Evolutionary conservation across 2,797 vertebrate genomes (phyloP).

Genomic region (Simalia tracyae): DNA sequence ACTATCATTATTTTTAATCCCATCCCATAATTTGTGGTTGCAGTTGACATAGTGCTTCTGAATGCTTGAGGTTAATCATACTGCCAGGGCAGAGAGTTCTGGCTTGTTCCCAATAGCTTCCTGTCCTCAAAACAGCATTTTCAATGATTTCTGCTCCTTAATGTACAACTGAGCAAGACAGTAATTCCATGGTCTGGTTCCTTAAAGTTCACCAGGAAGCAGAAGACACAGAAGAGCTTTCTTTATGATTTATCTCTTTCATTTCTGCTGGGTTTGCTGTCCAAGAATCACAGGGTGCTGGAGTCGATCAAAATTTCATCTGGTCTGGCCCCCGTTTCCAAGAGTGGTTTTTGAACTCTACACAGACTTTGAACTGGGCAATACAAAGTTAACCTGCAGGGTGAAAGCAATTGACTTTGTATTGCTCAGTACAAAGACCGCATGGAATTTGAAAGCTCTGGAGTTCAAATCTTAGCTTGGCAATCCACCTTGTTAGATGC

Average conservation of each 20-base stretch:
- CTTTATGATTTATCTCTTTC: not conserved
- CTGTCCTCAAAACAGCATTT: slow-evolving; percentile 11
- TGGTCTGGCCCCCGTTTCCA: too few relatives aligned
- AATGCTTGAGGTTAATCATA: slow-evolving; percentile 30
- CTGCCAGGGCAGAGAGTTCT: not conserved
- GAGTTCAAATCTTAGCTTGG: not conserved
- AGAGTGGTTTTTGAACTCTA: not conserved
- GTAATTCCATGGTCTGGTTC: not conserved
- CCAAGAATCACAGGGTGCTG: not conserved
- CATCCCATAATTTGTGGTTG: slow-evolving; percentile 39
- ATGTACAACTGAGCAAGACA: not conserved
- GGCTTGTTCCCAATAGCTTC: slow-evolving; percentile 8
- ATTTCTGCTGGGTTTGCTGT: not conserved
- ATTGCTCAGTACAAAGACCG: not conserved
- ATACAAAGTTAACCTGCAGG: not conserved
- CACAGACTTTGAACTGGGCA: not conserved
- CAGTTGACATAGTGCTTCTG: slow-evolving; percentile 26
- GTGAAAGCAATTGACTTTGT: not conserved
- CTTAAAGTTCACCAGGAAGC: not conserved
- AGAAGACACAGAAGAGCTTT: not conserved
- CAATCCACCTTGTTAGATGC: not conserved
- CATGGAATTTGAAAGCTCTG: not conserved
- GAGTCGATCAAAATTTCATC: not conserved
- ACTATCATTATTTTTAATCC: slow-evolving; percentile 43
- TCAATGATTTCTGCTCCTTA: not conserved